phyloP scores from a whole-genome alignment of 2,888 invertebrate genomes.

The Mimachlamys varia region DNA sequence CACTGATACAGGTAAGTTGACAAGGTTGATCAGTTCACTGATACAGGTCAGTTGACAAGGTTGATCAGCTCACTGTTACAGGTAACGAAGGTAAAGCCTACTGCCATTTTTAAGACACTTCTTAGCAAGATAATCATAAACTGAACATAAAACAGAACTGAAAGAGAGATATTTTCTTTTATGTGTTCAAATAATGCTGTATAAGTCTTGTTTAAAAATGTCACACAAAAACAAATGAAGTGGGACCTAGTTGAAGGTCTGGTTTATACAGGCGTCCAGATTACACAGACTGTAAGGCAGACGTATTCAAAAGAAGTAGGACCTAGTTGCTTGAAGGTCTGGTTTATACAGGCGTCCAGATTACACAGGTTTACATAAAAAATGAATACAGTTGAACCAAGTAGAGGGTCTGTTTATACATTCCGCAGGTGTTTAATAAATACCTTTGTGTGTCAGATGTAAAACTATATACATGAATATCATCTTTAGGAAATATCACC shows the following conservation, averaged over 20 bases:
- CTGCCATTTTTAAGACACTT: not conserved
- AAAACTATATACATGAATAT: not conserved
- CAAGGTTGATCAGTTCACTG: no score
- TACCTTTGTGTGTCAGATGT: not conserved
- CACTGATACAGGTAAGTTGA: not conserved
- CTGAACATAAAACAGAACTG: not conserved
- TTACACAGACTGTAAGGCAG: not conserved
- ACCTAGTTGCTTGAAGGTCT: not conserved
- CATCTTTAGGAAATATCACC: not conserved
- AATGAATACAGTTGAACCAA: no score
- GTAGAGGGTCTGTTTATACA: no score
- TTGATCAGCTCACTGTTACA: no score
- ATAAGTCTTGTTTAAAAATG: conserved; percentile 3
- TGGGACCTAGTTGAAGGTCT: no score
- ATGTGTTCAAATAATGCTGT: not conserved
- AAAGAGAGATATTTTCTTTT: not conserved
- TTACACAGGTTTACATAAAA: not conserved
- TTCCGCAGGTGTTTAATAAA: not conserved
- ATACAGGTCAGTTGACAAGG: no score
- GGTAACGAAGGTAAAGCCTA: not conserved
- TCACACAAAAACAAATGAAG: not conserved
- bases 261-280: not conserved
- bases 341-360: not conserved
- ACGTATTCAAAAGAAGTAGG: conserved; percentile 6
- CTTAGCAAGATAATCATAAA: not conserved